Conservation (phyloP, 1,140 invertebrate genomes). For the Medauroidea extradentata region DNA sequence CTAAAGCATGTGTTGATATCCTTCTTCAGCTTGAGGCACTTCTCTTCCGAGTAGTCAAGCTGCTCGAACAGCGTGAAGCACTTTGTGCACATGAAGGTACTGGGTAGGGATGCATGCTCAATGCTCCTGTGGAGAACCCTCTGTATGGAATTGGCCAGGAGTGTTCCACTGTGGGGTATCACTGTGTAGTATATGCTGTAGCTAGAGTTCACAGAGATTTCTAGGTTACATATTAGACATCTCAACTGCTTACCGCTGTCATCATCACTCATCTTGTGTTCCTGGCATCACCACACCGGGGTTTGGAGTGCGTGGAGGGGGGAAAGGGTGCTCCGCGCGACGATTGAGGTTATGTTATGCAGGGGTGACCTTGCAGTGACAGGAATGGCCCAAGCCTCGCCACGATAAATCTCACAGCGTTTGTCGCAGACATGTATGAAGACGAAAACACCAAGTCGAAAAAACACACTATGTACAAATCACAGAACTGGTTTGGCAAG, state of each 20-base stretch:
- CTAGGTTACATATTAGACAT: slow-evolving; percentile 35
- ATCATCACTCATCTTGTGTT: slow-evolving; percentile 11
- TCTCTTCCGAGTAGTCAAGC: slow-evolving; percentile 39
- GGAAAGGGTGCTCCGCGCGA: background rate
- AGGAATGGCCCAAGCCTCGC: slow-evolving; percentile 5
- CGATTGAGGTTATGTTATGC: slow-evolving; percentile 12
- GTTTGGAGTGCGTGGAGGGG: too few relatives aligned
- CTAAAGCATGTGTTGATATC: slow-evolving; percentile 36
- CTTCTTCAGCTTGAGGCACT: slow-evolving; percentile 29
- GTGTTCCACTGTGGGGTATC: slow-evolving; percentile 29
- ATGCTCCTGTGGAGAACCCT: slow-evolving; percentile 22
- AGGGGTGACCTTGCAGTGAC: slow-evolving; percentile 14
- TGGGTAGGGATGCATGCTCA: slow-evolving; percentile 19
- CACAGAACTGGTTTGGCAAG: background rate
- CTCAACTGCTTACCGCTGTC: slow-evolving; percentile 14
- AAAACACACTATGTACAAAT: background rate
- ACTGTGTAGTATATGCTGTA: slow-evolving; percentile 37
- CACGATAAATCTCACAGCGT: background rate
- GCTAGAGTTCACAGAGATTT: slow-evolving; percentile 24
- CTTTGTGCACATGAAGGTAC: slow-evolving; percentile 32
- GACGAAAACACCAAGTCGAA: background rate
- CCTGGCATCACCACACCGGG: too few relatives aligned
- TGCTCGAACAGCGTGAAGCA: slow-evolving; percentile 38
- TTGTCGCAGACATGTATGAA: background rate
- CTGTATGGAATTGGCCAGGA: slow-evolving; percentile 30